Evolutionary conservation across 2,797 vertebrate species (phyloP).

Genomic region (Centroberyx gerrardi): DNA sequence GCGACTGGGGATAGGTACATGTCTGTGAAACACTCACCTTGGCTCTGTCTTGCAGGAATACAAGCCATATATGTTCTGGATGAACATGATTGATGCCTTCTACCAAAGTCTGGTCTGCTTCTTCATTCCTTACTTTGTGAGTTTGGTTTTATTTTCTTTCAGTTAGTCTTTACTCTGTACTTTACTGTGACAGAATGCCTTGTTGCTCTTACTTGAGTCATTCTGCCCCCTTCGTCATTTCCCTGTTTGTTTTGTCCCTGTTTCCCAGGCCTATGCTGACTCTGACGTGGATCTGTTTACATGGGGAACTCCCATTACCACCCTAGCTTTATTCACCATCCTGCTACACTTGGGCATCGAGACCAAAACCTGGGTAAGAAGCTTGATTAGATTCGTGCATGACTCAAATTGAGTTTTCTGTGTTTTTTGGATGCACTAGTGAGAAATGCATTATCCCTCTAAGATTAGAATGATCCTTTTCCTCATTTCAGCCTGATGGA

Average conservation of each 20-base stretch:
- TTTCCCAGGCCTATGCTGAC: conserved; percentile 91
- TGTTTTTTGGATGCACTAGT: no score
- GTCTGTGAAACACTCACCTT: not conserved
- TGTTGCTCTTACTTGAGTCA: conserved; percentile 8
- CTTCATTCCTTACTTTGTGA: conserved; percentile 98
- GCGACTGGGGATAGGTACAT: not conserved
- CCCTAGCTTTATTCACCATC: conserved; percentile 93
- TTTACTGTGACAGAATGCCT: not conserved
- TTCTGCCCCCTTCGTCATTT: conserved; percentile 10
- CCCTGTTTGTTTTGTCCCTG: not conserved
- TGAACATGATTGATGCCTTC: conserved; percentile 98
- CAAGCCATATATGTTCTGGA: conserved; percentile 97
- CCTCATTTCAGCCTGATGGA: not conserved
- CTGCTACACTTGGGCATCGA: conserved; percentile 96
- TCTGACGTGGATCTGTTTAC: conserved; percentile 95
- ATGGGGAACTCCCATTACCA: conserved; percentile 96
- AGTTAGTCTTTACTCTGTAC: not conserved
- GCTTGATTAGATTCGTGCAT: no score
- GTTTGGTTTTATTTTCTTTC: conserved; percentile 65
- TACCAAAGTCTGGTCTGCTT: conserved; percentile 99
- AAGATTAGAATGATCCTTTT: not conserved
- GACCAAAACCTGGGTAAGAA: conserved; percentile 97
- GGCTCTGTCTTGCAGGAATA: conserved; percentile 89
- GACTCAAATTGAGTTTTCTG: not conserved
- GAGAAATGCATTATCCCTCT: not conserved